These are phyloP conservation scores for Cheilosia soror DNA, from an alignment of 2,888 invertebrate genomes.

Conservation along the genomic window DNA sequence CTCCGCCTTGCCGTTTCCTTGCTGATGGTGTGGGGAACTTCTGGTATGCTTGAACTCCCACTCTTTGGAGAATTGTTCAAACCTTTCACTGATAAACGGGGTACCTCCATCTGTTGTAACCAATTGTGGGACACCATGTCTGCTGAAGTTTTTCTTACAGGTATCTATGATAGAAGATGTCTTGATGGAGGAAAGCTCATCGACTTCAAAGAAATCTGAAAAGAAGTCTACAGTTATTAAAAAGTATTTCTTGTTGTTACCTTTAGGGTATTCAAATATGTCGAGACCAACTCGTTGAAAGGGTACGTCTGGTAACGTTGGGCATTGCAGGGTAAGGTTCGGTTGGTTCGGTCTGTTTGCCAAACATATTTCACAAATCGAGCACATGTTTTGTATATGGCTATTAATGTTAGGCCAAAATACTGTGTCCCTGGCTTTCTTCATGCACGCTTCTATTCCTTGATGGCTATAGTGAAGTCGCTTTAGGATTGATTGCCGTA, in stretches of 20 bases:
- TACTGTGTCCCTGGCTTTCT: slow-evolving; percentile 68
- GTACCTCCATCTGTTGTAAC: slow-evolving; percentile 29
- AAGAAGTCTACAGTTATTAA: slow-evolving; percentile 76
- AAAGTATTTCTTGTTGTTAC: slow-evolving; percentile 68
- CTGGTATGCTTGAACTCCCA: slow-evolving; percentile 25
- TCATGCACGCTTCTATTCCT: slow-evolving; percentile 39
- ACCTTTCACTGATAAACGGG: slow-evolving; percentile 5
- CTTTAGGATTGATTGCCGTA: slow-evolving; percentile 22
- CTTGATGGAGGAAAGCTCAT: slow-evolving; percentile 12
- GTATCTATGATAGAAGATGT: background rate
- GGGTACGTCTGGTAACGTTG: slow-evolving; percentile 16
- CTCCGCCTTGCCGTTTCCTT: slow-evolving; percentile 21
- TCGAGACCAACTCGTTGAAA: slow-evolving; percentile 28
- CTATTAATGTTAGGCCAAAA: slow-evolving; percentile 72
- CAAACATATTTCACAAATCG: slow-evolving; percentile 59
- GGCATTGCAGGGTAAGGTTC: slow-evolving; percentile 9
- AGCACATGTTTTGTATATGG: slow-evolving; percentile 60
- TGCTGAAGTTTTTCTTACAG: slow-evolving; percentile 18
- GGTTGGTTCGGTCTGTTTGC: slow-evolving; percentile 54
- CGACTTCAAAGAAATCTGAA: slow-evolving; percentile 74
- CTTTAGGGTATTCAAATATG: slow-evolving; percentile 73
- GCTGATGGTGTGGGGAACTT: slow-evolving; percentile 29
- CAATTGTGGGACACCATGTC: slow-evolving; percentile 24
- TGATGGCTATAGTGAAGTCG: slow-evolving; percentile 24
- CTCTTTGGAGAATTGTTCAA: slow-evolving; percentile 59